Evolutionary conservation across 2,888 invertebrate genomes (phyloP).

Genomic region (Drosophila dives): DNA sequence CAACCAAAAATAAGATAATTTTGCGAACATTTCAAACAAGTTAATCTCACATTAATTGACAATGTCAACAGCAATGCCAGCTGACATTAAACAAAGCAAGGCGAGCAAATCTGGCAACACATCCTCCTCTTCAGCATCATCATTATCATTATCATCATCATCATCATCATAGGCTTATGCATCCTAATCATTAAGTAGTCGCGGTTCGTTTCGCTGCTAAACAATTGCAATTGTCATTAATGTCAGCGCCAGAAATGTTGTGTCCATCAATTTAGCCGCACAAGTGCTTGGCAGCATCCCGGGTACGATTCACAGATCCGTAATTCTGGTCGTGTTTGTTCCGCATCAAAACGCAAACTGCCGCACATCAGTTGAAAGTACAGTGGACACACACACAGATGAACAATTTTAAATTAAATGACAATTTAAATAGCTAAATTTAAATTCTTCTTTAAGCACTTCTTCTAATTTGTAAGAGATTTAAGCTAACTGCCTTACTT

Average conservation of each 20-base stretch:
- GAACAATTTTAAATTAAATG: neutral
- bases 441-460: neutral
- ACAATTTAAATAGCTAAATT: neutral
- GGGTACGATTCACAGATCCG: constrained; percentile 2
- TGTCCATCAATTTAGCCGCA: constrained; percentile 69
- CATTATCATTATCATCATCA: neutral
- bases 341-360: constrained; percentile 18
- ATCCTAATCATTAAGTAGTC: constrained; percentile 50
- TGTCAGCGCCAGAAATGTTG: constrained; percentile 62
- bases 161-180: constrained; percentile 13
- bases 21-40: constrained; percentile 28
- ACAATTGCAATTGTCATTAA: constrained; percentile 71
- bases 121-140: neutral
- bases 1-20: constrained; percentile 27
- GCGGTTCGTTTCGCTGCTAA: constrained; percentile 63
- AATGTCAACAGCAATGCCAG: constrained; percentile 70
- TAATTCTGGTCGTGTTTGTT: constrained; percentile 14
- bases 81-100: constrained; percentile 54
- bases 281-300: constrained; percentile 42
- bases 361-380: constrained; percentile 6
- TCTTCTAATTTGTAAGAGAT: neutral
- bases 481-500: neutral
- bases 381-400: constrained; percentile 15
- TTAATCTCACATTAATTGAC: constrained; percentile 75
- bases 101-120: constrained; percentile 33